Conservation (phyloP, 2,113 vertebrate genomes). For the rat (Rattus norvegicus) region GRCr8 NC_086021.1:29888501-29889000, state of each 20-base stretch:
- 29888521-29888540: not conserved
- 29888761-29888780: not conserved
- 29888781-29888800: not conserved
- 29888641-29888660: not conserved
- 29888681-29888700: too few relatives aligned
- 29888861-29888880: not conserved
- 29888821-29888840: not conserved
- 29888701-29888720: not conserved
- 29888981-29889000: not conserved
- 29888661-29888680: not conserved
- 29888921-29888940: not conserved
- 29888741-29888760: not conserved
- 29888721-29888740: not conserved
- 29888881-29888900: too few relatives aligned
- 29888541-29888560: not conserved
- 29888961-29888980: not conserved
- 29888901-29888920: not conserved
- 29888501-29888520: not conserved
- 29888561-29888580: not conserved
- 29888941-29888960: not conserved
- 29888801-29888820: rapidly evolving
- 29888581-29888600: not conserved
- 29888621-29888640: not conserved
- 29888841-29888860: not conserved
- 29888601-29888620: not conserved